Evolutionary conservation across 2,888 invertebrate genomes (phyloP).

Genomic region (Andrena haemorrhoa): DNA sequence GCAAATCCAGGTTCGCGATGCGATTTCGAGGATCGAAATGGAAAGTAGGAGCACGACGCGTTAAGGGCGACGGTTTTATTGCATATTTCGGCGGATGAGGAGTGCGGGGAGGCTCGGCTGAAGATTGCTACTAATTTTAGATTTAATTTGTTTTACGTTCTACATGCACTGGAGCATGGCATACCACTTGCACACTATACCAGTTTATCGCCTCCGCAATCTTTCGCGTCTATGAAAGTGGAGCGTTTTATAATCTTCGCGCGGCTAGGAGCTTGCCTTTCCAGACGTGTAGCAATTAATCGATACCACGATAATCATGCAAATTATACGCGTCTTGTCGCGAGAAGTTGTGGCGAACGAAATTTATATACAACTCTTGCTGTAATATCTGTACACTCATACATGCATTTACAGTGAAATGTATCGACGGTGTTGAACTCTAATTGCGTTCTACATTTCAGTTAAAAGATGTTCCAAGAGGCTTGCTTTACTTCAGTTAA

Average conservation of each 20-base stretch:
- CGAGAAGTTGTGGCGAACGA: too few relatives aligned
- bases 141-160: slow-evolving; percentile 15
- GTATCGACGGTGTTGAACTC: background rate
- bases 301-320: slow-evolving; percentile 30
- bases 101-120: background rate
- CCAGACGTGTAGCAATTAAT: slow-evolving; percentile 40
- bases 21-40: slow-evolving; percentile 65
- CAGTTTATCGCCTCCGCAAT: slow-evolving; percentile 25
- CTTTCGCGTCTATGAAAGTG: slow-evolving; percentile 32
- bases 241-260: slow-evolving; percentile 37
- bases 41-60: slow-evolving; percentile 35
- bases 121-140: background rate
- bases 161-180: slow-evolving; percentile 1
- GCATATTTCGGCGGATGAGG: background rate
- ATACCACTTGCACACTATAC: slow-evolving; percentile 1
- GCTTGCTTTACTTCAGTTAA: background rate
- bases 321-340: slow-evolving; percentile 4
- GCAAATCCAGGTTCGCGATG: slow-evolving; percentile 63
- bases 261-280: background rate
- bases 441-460: background rate
- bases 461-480: background rate
- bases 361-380: too few relatives aligned
- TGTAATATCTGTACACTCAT: too few relatives aligned
- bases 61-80: background rate
- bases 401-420: too few relatives aligned